Conservation (phyloP, 2,888 invertebrate genomes). For the Trypoxylon attenuatum region DNA sequence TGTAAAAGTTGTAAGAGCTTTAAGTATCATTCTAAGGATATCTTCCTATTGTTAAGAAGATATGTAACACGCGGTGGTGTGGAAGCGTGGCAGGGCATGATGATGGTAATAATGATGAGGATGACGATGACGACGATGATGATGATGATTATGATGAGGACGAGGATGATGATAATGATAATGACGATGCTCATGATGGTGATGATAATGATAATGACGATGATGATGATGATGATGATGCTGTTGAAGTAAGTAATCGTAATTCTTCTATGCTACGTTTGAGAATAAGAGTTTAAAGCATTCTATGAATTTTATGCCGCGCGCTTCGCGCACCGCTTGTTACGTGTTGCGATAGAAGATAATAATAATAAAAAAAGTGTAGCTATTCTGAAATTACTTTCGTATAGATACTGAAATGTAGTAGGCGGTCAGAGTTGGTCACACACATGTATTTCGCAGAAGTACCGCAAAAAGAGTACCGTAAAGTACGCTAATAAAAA, state of each 20-base stretch:
- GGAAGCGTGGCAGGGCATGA: slow-evolving; percentile 32
- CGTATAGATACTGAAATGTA: slow-evolving; percentile 61
- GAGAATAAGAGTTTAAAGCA: slow-evolving; percentile 27
- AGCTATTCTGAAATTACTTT: slow-evolving; percentile 47
- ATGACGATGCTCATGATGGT: too few relatives aligned
- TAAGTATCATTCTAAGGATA: slow-evolving; percentile 68
- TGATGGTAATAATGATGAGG: too few relatives aligned
- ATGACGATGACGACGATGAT: too few relatives aligned
- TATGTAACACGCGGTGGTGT: slow-evolving; percentile 52
- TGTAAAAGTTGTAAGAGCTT: slow-evolving; percentile 71
- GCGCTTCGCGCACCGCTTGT: slow-evolving; percentile 37
- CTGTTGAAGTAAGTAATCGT: slow-evolving; percentile 37
- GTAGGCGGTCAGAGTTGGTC: slow-evolving; percentile 49
- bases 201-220: too few relatives aligned
- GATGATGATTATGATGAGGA: too few relatives aligned
- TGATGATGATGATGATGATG: too few relatives aligned
- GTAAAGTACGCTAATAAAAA: too few relatives aligned
- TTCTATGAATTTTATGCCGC: slow-evolving; percentile 43
- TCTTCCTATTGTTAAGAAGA: slow-evolving; percentile 55
- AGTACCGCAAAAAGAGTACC: not conserved
- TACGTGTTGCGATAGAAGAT: slow-evolving; percentile 26
- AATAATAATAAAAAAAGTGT: too few relatives aligned
- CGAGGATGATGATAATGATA: too few relatives aligned
- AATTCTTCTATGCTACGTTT: slow-evolving; percentile 33
- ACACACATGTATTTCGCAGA: slow-evolving; percentile 1